Evolutionary conservation across 1,140 invertebrate genomes (phyloP), one percentile per base, ranked within the genome.

Genomic region (Caenorhabditis brenneri): DNA sequence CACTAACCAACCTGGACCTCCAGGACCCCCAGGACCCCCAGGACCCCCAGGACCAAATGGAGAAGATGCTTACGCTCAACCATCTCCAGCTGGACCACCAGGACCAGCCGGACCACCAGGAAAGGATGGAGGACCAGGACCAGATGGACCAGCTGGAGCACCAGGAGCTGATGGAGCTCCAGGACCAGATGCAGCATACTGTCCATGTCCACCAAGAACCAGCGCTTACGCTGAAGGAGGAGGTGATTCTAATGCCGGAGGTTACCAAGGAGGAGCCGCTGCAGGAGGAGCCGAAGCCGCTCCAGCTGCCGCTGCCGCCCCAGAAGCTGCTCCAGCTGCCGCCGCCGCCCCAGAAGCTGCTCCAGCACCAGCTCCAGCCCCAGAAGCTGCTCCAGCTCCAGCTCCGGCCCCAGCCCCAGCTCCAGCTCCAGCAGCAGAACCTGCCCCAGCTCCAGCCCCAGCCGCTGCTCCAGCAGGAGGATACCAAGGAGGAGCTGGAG

Each of bases 21-120:
- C 82, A 46, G 82, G 82, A 84, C 74, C 74, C 1, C 74, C 69
- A 39, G 82, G 82, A 79, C 48, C 48, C 10, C 78, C 78, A 31
- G 78, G 78, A 22, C 78, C 78, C 31, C 2, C 78, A 12, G 78
- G 78, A 80, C 78, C 78, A 33, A 33, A 31, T 16, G 78, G 78
- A 80, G 51, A 51, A 22, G 78, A 80, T 31, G 78, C 78, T 7
- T 51, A 51, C 7, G 78, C 78, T 80, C 46, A 51, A 39, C 46
- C 46, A 33, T 80, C 78, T 6, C 46, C 51, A 24, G 78, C 46
- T 22, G 78, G 78, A 80, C 46, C 46, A 51, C 78, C 78, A 12
- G 78, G 78, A 53, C 78, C 78, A 36, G 12, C 78, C 16, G 78
- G 78, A 29, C 78, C 78, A 80, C 78, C 78, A 49, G 78, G 78